Evolutionary conservation across 1,140 invertebrate genomes (phyloP), one percentile per base, ranked within the genome.

Genomic region (Ostrea denselamellosa): DNA sequence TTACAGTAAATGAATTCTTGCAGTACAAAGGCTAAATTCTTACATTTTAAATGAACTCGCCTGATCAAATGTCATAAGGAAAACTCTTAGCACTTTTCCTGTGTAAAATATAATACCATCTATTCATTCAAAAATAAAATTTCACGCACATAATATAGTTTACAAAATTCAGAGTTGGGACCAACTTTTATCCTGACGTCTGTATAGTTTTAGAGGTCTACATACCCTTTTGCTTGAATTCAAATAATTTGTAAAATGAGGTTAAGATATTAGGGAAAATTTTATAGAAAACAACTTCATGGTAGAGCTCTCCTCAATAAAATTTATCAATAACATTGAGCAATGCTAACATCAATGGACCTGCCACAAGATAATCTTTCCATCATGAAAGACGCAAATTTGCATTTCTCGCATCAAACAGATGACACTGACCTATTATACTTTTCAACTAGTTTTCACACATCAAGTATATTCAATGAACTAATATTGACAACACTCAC

Each of bases 351-450:
- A 77, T 77, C 68, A 77, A 77, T 77, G 25, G 28, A 77, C 8
- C 56, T 14, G 25, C 28, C 22, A 77, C 9, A 77, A 77, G 68
- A 77, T 77, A 77, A 77, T 77, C 68, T 77, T 77, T 14, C 5
- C 28, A 77, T 77, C 68, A 77, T 77, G 25, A 77, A 77, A 77
- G 68, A 77, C 68, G 14, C 25, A 25, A 22, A 77, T 77, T 77
- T 77, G 68, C 68, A 77, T 77, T 77, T 34, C 68, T 71, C 68
- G 25, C n/a, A 71, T 28, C 68, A 28, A 28, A 71, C 25, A 14
- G 68, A 77, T 77, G 68, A 77, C 68, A 77, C 25, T 77, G 68
- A 77, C 68, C 68, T 77, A 77, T 77, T 77, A 77, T 77, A 14
- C 68, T 34, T 9, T 77, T 28, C 12, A 25, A 77, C 68, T 77